A percentile compares a stretch with the other conserved stretches of the same genome.
phyloP scores from a whole-genome alignment of 2,888 invertebrate species.

The Agrenia bidenticulata region DNA sequence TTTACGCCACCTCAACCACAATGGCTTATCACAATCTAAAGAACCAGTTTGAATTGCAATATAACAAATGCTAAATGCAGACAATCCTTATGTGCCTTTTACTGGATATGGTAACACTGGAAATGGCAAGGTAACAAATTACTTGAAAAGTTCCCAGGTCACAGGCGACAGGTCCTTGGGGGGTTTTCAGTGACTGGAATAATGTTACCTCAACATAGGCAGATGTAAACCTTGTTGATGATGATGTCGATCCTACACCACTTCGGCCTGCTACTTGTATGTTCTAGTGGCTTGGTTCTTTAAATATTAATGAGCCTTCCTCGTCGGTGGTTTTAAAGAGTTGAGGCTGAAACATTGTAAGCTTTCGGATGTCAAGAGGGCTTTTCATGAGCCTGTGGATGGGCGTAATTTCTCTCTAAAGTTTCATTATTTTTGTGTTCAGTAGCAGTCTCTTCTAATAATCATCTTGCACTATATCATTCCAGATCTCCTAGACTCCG shows the following conservation, averaged over 20 bases:
- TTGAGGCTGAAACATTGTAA: neutral
- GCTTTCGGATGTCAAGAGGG: constrained; percentile 22
- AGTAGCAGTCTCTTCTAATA: constrained; percentile 12
- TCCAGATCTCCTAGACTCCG: neutral
- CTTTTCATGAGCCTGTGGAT: constrained; percentile 21
- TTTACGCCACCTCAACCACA: neutral
- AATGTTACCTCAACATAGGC: constrained; percentile 7
- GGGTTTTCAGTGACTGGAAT: neutral
- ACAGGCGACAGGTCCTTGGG: constrained; percentile 21
- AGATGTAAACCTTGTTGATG: neutral
- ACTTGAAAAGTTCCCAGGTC: constrained; percentile 12
- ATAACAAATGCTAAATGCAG: neutral
- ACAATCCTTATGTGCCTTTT: neutral
- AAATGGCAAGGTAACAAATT: constrained; percentile 18
- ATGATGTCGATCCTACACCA: neutral
- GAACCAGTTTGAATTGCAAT: neutral
- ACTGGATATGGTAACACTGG: too few species aligned
- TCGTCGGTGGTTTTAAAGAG: constrained; percentile 16
- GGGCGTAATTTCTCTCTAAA: constrained; percentile 22
- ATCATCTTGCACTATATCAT: neutral
- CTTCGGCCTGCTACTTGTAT: neutral
- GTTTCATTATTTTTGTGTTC: constrained; percentile 23
- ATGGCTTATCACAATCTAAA: constrained; percentile 5
- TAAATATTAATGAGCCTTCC: constrained; percentile 21
- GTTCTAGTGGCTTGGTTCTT: constrained; percentile 5